phyloP scores from a whole-genome alignment of 2,113 vertebrate genomes.

The Leucopsar rothschildi region DNA sequence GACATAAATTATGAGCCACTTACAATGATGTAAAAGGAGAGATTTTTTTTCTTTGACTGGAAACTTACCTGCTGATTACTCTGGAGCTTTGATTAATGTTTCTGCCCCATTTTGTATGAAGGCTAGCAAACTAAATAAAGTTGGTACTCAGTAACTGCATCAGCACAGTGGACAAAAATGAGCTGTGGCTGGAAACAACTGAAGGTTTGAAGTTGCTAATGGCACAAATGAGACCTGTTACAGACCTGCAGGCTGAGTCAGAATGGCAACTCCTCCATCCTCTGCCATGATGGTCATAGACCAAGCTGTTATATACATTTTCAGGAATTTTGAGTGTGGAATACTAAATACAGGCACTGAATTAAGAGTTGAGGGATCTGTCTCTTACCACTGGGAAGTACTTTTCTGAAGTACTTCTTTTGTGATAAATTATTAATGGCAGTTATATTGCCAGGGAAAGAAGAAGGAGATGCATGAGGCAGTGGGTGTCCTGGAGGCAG shows the following conservation, averaged over 20 bases:
- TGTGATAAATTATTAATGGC: neutral
- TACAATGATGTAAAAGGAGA: conserved; percentile 19
- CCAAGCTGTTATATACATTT: neutral
- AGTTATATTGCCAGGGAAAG: neutral
- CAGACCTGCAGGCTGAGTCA: neutral
- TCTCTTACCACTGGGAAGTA: neutral
- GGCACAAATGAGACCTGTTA: neutral
- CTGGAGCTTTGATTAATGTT: conserved; percentile 64
- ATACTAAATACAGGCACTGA: neutral
- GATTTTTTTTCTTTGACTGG: neutral
- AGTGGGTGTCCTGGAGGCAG: neutral
- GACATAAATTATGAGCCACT: conserved; percentile 36
- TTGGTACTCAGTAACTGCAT: neutral
- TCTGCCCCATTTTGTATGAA: conserved; percentile 32
- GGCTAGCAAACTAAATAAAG: conserved; percentile 52
- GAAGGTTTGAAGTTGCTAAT: neutral
- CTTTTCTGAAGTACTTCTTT: neutral
- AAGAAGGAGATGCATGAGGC: neutral
- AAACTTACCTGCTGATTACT: conserved; percentile 63
- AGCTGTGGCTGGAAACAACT: neutral
- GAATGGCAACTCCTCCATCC: neutral
- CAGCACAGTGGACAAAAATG: neutral
- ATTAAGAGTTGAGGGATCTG: neutral
- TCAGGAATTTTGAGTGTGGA: neutral
- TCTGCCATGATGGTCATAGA: neutral